Evolutionary conservation across 2,797 vertebrate species (phyloP).

Genomic region (Molossus molossus): DNA sequence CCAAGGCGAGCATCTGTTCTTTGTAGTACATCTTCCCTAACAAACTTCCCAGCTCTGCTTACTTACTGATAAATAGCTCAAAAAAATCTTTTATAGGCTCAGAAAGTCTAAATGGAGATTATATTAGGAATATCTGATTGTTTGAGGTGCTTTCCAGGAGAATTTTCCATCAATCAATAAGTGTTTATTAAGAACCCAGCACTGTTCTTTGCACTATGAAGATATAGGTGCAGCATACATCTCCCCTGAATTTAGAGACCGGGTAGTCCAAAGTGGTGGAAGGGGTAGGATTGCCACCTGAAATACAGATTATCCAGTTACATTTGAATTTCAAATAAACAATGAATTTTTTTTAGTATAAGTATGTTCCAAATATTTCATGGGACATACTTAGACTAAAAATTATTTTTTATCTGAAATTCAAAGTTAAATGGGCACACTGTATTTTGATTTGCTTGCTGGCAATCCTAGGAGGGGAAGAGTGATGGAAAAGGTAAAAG

Average conservation of each 20-base stretch:
- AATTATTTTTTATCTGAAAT: constrained; percentile 24
- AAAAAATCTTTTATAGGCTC: background rate
- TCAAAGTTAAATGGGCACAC: background rate
- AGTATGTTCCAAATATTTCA: background rate
- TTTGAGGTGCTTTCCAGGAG: background rate
- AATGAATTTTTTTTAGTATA: background rate
- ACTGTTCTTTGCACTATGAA: background rate
- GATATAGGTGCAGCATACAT: accelerated
- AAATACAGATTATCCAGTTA: background rate
- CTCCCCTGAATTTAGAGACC: background rate
- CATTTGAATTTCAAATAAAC: constrained; percentile 42
- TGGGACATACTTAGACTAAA: background rate
- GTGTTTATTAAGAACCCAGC: background rate
- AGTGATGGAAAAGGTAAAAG: background rate
- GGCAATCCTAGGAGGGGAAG: background rate
- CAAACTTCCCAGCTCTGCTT: background rate
- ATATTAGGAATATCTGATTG: background rate
- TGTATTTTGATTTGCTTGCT: constrained; percentile 42
- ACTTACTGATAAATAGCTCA: background rate
- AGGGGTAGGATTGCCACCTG: background rate
- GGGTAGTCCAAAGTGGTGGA: background rate
- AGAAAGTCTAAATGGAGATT: background rate
- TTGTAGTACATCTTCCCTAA: background rate
- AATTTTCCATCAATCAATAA: background rate
- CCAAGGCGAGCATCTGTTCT: accelerated